Evolutionary conservation across 2,797 vertebrate species (phyloP).

Genomic region (Macropus fuliginosus): DNA sequence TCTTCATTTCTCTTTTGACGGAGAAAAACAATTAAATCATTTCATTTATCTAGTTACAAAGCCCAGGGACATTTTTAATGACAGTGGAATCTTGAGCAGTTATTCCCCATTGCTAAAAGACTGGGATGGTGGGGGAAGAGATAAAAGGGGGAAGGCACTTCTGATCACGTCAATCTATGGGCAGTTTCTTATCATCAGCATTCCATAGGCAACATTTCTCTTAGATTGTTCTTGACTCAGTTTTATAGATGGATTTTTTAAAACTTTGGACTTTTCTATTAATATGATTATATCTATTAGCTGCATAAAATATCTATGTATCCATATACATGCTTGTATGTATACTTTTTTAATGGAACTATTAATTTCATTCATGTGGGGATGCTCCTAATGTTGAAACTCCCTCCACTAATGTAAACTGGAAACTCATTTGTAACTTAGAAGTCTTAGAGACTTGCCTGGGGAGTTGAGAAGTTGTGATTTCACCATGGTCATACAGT

Average conservation of each 20-base stretch:
- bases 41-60: background rate
- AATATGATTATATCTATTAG: background rate
- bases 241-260: background rate
- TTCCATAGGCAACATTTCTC: background rate
- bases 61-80: background rate
- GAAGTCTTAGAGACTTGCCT: background rate
- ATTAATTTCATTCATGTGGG: background rate
- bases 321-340: background rate
- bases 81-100: background rate
- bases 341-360: background rate
- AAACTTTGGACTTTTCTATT: background rate
- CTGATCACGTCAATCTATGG: background rate
- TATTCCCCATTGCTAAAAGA: background rate
- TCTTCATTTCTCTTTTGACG: constrained; percentile 19
- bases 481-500: background rate
- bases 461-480: background rate
- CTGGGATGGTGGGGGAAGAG: background rate
- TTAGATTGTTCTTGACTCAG: background rate
- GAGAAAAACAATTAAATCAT: constrained; percentile 6
- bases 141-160: background rate
- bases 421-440: background rate
- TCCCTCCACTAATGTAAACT: background rate
- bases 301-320: background rate
- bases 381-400: background rate
- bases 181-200: background rate